A percentile compares a stretch with the other conserved stretches of the same genome.
Evolutionary conservation across 2,113 vertebrate genomes (phyloP).

Genomic region (Psittacus erithacus): DNA sequence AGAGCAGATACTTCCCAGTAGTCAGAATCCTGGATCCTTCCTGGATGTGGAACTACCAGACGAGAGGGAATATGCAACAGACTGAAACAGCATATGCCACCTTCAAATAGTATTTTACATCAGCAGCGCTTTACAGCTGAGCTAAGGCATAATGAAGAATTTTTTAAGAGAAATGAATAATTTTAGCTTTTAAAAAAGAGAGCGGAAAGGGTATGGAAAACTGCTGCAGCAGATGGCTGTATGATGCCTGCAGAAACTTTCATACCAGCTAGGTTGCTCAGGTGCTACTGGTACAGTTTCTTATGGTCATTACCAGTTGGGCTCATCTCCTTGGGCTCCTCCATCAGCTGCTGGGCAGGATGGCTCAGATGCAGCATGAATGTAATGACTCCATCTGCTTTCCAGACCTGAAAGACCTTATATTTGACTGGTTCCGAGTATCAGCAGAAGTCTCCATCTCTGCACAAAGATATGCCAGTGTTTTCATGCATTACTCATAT

Average conservation of each 20-base stretch:
- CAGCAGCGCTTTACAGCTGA: background rate
- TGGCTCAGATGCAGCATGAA: background rate
- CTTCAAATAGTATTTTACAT: background rate
- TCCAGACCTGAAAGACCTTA: background rate
- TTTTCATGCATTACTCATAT: background rate
- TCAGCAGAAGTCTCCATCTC: background rate
- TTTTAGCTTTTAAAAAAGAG: background rate
- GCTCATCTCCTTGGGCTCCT: background rate
- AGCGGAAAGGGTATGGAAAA: background rate
- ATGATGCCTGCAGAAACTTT: background rate
- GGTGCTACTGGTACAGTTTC: background rate
- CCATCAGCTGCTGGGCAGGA: background rate
- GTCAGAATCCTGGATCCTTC: background rate
- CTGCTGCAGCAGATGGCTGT: background rate
- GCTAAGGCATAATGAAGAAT: background rate
- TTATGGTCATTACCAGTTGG: background rate
- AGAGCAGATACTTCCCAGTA: background rate
- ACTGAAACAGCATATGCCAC: conserved; percentile 24
- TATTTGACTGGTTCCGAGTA: background rate
- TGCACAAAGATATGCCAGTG: background rate
- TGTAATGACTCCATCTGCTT: background rate
- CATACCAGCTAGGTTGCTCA: background rate
- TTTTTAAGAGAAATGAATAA: background rate
- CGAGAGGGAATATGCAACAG: background rate
- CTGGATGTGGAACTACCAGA: background rate